Base-by-base conservation (phyloP, 2,797 vertebrate species). In the Melanogrammus aeglefinus region DNA sequence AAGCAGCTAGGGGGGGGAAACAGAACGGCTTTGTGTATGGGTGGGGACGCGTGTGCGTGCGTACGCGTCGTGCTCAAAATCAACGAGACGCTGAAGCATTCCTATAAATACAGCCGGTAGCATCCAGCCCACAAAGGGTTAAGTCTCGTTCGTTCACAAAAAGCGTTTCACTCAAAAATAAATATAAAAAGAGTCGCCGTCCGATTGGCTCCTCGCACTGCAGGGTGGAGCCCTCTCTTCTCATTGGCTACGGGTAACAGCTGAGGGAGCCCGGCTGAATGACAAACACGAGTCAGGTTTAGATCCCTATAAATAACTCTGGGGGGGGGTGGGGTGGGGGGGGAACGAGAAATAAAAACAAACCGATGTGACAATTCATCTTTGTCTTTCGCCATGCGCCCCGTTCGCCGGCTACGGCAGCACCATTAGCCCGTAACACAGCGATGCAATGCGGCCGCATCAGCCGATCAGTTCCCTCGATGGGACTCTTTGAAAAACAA, bases 201-300 rank as follows among this genome's bases (percentile, higher is more conserved):
- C 36, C 88, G 87, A 92, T 93, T 92, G 91, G 92, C 84, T 88
- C 83, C 84, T 79, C 80, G 76, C 78, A 80, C 86, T 88, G 89
- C 88, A 87, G 90, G 91, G 91, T 89, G 92, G 91, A 92, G 90
- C 86, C 35, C 87, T 82, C 85, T 84, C 81, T 90, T 83, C 87
- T 85, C 91, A 92, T 91, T 92, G 90, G 86, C 89, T 85, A 81
- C 84, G 88, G 86, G 89, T 84, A 88, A 87, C 85, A 88, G 86
- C 87, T 80, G 86, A 89, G 84, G 85, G 88, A 84, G 87, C 88
- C 82, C 80, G 73, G 87, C 83, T 75, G 84, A 81, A 81, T 83
- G 82, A 86, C 86, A 44, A 36, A 66, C 36, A 74, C 12, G 31
- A 78, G 44, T 33, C n/a, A 27, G 63, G 63, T 69, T 69, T 69